Percentiles rank a stretch among this genome's conserved stretches.
Conservation (phyloP, 2,797 vertebrate genomes). For the Odontamblyopus rebecca region DNA sequence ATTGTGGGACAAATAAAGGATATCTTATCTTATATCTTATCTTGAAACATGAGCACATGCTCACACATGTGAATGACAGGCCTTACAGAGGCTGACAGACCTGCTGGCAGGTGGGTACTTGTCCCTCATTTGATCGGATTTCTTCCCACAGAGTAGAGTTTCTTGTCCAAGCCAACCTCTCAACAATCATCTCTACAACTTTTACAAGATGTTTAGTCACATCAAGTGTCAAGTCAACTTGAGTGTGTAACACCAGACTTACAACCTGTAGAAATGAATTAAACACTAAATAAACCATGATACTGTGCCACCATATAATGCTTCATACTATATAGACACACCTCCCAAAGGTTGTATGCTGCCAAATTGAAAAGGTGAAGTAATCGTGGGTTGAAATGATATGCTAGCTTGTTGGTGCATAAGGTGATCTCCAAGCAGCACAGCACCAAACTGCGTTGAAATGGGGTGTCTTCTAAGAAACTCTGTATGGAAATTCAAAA, state of each 20-base stretch:
- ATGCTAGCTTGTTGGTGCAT: constrained; percentile 81
- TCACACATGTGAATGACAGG: not conserved
- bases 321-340: constrained; percentile 37
- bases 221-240: constrained; percentile 70
- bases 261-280: constrained; percentile 74
- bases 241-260: constrained; percentile 79
- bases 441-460: constrained; percentile 84
- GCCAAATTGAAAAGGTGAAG: constrained; percentile 83
- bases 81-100: constrained; percentile 46
- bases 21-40: too few relatives aligned
- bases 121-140: constrained; percentile 76
- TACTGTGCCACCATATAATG: not conserved
- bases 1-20: too few relatives aligned
- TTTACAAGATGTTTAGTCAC: constrained; percentile 78
- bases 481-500: constrained; percentile 59
- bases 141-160: constrained; percentile 82
- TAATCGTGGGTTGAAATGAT: constrained; percentile 77
- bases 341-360: constrained; percentile 89
- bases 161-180: constrained; percentile 82
- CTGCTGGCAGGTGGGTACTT: constrained; percentile 82
- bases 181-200: constrained; percentile 81
- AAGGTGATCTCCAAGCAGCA: constrained; percentile 87
- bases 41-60: not conserved
- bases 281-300: not conserved
- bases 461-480: constrained; percentile 81